Conservation (phyloP, 2,113 vertebrate species). For the Atrichornis clamosus region DNA sequence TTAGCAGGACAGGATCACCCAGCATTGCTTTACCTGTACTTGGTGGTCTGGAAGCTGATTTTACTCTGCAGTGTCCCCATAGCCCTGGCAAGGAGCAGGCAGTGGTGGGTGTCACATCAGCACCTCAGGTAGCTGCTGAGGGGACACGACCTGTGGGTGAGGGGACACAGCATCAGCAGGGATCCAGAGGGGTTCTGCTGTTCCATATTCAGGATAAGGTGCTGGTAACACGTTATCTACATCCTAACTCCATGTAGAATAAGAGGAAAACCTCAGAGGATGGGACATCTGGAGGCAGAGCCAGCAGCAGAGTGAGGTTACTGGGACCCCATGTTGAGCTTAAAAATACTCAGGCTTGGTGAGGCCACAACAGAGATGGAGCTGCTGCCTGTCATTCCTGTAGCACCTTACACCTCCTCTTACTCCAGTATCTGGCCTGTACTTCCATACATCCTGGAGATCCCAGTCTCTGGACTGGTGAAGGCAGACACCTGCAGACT, state of each 20-base stretch:
- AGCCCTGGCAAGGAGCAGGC: not conserved
- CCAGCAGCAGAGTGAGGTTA: not conserved
- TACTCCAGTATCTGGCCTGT: not conserved
- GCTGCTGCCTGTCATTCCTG: not conserved
- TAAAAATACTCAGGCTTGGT: not conserved
- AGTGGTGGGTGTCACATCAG: not conserved
- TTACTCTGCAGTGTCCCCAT: constrained; percentile 97
- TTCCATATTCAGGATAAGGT: not conserved
- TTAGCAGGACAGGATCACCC: too few species aligned
- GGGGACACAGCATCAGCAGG: not conserved
- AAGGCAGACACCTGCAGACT: not conserved
- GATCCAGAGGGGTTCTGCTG: not conserved
- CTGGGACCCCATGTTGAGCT: not conserved
- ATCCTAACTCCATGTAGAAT: not conserved
- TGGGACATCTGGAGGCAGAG: not conserved
- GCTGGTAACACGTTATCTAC: not conserved
- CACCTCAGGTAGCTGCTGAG: not conserved
- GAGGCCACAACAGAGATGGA: not conserved
- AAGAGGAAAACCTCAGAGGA: not conserved
- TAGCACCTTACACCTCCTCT: not conserved
- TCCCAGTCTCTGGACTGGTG: not conserved
- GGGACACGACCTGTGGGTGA: not conserved
- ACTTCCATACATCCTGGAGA: not conserved
- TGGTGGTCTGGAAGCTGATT: constrained; percentile 75
- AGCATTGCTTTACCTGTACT: constrained; percentile 79